Percentiles rank a stretch among this genome's conserved stretches.
Evolutionary conservation across 2,888 invertebrate species (phyloP).

Genomic region (Drepana falcataria): DNA sequence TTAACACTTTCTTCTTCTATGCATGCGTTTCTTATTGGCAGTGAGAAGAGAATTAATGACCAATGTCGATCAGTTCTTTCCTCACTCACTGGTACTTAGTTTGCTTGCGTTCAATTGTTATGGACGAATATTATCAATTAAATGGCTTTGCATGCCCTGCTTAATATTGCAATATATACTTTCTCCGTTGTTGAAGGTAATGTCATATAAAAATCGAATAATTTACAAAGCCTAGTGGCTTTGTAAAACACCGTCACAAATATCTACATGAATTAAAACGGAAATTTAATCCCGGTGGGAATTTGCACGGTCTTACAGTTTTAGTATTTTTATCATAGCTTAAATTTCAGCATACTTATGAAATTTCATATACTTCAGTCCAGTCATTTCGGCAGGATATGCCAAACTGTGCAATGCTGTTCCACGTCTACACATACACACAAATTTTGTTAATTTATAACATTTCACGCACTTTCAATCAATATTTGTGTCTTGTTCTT

Average conservation of each 20-base stretch:
- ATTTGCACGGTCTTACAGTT: constrained; percentile 53
- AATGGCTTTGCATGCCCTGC: constrained; percentile 50
- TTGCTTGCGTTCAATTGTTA: constrained; percentile 47
- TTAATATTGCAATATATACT: constrained; percentile 14
- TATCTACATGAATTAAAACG: constrained; percentile 17
- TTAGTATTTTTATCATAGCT: constrained; percentile 39
- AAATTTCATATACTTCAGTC: constrained; percentile 6
- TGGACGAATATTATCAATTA: constrained; percentile 21
- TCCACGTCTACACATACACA: constrained; percentile 27
- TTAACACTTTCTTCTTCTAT: constrained; percentile 70
- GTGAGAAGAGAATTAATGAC: constrained; percentile 29
- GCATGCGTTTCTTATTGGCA: constrained; percentile 55
- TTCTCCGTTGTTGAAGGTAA: constrained; percentile 16
- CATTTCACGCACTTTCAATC: constrained; percentile 32
- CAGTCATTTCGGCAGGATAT: constrained; percentile 22
- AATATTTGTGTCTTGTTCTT: constrained; percentile 7
- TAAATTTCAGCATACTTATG: constrained; percentile 7
- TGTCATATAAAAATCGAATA: constrained; percentile 9
- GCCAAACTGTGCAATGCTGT: constrained; percentile 28
- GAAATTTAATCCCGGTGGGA: constrained; percentile 28
- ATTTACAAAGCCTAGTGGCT: constrained; percentile 19
- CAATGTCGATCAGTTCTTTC: constrained; percentile 23
- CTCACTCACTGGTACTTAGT: constrained; percentile 45
- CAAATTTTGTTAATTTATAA: constrained; percentile 20
- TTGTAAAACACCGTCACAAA: constrained; percentile 21